A percentile compares a stretch with the other conserved stretches of the same genome.
These are phyloP conservation scores for Oceanites oceanicus DNA, from an alignment of 2,113 vertebrate species.

Conservation along the genomic window DNA sequence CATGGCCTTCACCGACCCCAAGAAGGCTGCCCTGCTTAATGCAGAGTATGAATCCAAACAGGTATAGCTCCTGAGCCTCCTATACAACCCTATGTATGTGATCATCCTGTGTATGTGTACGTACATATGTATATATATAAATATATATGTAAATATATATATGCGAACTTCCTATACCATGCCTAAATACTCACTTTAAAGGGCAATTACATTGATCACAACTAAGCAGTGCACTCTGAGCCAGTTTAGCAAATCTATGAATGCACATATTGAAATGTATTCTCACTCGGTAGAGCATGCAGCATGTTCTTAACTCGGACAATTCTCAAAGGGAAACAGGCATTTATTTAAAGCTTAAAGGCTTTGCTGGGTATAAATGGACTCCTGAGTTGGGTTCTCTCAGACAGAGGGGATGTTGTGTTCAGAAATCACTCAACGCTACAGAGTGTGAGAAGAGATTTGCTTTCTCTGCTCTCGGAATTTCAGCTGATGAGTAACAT, in stretches of 20 bases:
- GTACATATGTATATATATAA: neutral
- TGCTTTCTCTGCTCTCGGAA: neutral
- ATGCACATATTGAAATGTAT: neutral
- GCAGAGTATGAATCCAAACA: neutral
- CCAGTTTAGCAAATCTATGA: neutral
- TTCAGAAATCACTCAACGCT: neutral
- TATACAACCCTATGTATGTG: neutral
- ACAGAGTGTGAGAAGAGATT: neutral
- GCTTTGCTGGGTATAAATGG: conserved; percentile 18
- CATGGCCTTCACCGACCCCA: neutral
- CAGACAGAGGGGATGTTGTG: neutral
- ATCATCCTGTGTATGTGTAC: neutral
- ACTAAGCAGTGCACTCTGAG: neutral
- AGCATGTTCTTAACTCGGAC: neutral
- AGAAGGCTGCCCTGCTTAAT: neutral
- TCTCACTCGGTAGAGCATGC: neutral
- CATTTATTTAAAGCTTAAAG: conserved; percentile 55
- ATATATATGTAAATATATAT: neutral
- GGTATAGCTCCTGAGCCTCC: neutral
- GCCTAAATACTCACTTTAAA: neutral
- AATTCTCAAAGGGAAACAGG: conserved; percentile 13
- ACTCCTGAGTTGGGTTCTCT: neutral
- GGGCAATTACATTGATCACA: neutral
- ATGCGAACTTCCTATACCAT: neutral
- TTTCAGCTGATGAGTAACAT: neutral